Base-by-base conservation (phyloP, 2,888 invertebrate species). In the Deilephila elpenor region DNA sequence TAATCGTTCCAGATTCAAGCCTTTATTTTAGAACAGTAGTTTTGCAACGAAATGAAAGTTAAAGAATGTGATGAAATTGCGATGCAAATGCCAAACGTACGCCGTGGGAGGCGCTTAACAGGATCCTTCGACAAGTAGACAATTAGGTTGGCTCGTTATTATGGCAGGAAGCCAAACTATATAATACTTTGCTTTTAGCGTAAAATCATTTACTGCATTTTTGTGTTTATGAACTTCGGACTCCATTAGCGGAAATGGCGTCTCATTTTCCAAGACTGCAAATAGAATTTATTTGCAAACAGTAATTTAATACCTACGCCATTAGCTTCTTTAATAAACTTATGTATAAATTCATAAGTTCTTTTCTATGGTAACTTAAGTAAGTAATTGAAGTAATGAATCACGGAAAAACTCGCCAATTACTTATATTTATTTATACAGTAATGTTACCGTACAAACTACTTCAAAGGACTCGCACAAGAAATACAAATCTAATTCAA, bases 1-100 rank as follows among this genome's bases (percentile, higher is more conserved):
- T 44, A 4, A 44, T 2, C 14, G 1, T 44, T 44, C 11, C 11
- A 56, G n/a, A 19, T 6, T n/a, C 17, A n/a, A 5, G n/a, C n/a
- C 6, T 56, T 17, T 7, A 56, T 56, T 17, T 5, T 7, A 67
- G 83, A 81, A 82, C 82, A 84, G 82, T 86, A 6, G 44, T 67
- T 44, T 67, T 5, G 67, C 81, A 83, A 78, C 80, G 72, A 73
- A 75, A 75, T 76, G 74, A 74, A 74, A 77, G 73, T 71, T 59
- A 71, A 25, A 67, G 44, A 56, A 56, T 56, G 56, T 67, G 67
- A 25, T 25, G 67, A 67, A 67, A 67, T 67, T 51, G 44, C 67
- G 20, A 25, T 17, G 51, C 25, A 67, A 67, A 67, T 51, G 67
- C 44, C 51, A 44, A 67, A 56, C n/a, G 25, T 44, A 44, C 17